Conservation (phyloP, 2,888 invertebrate genomes). For the Colletes collaris region DNA sequence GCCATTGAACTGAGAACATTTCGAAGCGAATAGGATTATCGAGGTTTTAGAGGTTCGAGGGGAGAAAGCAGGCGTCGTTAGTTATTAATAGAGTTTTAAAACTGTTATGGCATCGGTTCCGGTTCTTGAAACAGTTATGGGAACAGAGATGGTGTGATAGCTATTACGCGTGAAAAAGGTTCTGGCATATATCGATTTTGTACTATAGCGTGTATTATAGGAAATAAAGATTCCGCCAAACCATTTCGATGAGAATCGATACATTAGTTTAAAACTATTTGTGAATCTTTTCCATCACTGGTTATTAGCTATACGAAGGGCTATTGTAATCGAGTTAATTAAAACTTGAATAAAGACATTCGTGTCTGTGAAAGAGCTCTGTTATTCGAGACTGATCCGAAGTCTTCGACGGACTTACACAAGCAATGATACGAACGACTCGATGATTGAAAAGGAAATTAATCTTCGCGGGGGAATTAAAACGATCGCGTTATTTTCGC, state of each 20-base stretch:
- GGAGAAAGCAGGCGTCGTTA: not conserved
- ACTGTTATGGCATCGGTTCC: too few relatives aligned
- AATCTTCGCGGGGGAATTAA: conserved; percentile 14
- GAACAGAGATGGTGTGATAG: too few relatives aligned
- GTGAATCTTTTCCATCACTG: not conserved
- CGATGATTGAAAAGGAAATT: not conserved
- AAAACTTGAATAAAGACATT: conserved; percentile 47
- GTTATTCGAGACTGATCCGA: conserved; percentile 2
- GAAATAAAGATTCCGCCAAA: too few relatives aligned
- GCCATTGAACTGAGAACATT: conserved; percentile 17
- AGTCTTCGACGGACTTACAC: not conserved
- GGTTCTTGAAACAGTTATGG: too few relatives aligned
- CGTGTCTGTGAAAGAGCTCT: not conserved
- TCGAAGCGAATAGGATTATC: conserved; percentile 24
- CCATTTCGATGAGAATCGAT: too few relatives aligned
- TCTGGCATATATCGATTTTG: too few relatives aligned
- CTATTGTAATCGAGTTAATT: conserved; percentile 45
- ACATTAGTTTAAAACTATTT: too few relatives aligned
- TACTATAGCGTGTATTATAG: too few relatives aligned
- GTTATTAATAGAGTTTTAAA: not conserved
- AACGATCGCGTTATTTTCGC: not conserved
- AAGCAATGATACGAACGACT: not conserved
- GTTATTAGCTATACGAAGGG: conserved; percentile 20
- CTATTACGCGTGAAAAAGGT: too few relatives aligned
- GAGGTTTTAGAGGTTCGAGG: not conserved